Evolutionary conservation across 2,888 invertebrate genomes (phyloP).

Genomic region (Caenorhabditis panamensis): DNA sequence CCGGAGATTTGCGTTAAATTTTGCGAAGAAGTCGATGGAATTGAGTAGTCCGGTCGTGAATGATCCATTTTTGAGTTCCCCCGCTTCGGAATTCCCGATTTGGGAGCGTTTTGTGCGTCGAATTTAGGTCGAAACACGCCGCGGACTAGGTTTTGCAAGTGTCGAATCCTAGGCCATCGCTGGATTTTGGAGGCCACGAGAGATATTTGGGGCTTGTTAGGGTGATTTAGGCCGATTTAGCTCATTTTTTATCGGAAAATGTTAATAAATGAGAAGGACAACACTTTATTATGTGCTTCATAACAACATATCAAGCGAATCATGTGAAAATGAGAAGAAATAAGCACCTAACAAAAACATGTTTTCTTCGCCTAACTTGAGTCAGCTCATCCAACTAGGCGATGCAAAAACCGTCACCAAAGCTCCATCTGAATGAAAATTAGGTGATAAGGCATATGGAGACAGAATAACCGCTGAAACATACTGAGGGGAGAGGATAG

Average conservation of each 20-base stretch:
- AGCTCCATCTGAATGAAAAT: constrained; percentile 50
- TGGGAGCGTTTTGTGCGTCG: constrained; percentile 1
- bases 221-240: neutral
- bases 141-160: constrained; percentile 7
- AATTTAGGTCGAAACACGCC: neutral
- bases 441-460: constrained; percentile 64
- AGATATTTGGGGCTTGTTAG: neutral
- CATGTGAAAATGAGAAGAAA: no score
- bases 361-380: neutral
- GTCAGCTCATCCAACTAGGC: constrained; percentile 64
- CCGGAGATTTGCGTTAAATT: neutral
- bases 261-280: neutral
- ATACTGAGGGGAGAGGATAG: constrained; percentile 69
- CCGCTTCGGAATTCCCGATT: neutral
- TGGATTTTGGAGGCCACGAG: neutral
- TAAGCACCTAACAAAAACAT: no score
- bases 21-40: neutral
- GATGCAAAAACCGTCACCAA: constrained; percentile 60
- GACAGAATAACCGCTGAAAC: constrained; percentile 63
- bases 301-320: no score
- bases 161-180: constrained; percentile 3
- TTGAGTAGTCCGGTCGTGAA: neutral
- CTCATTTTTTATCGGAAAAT: neutral
- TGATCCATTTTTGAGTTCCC: neutral
- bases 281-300: neutral